Conservation (phyloP, 2,888 invertebrate species). For the Eretmocerus hayati region DNA sequence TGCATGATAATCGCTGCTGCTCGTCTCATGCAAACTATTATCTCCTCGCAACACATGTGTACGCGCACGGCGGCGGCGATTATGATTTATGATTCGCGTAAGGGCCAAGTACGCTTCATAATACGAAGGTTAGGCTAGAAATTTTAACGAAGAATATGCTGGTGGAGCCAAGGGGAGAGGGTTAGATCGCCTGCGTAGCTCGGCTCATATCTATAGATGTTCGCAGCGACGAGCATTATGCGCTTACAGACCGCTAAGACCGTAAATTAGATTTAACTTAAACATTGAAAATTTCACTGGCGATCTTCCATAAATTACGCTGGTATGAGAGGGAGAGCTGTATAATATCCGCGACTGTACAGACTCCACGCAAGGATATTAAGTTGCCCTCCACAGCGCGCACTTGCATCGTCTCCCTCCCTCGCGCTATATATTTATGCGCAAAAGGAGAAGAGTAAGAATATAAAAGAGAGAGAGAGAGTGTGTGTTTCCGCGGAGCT, state of each 20-base stretch:
- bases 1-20: too few species aligned
- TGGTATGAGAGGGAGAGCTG: conserved; percentile 22
- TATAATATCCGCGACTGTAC: conserved; percentile 25
- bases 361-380: conserved; percentile 1
- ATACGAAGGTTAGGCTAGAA: too few species aligned
- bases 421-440: neutral
- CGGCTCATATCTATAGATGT: too few species aligned
- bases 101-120: too few species aligned
- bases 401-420: neutral
- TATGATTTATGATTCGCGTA: conserved; percentile 39
- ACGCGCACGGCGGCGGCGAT: conserved; percentile 32
- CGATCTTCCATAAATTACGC: conserved; percentile 36
- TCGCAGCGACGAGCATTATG: too few species aligned
- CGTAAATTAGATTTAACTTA: conserved; percentile 44
- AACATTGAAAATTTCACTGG: conserved; percentile 42
- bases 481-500: conserved; percentile 9
- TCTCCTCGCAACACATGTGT: conserved; percentile 37
- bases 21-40: too few species aligned
- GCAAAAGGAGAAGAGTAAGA: too few species aligned
- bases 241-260: conserved; percentile 27
- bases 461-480: neutral
- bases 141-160: too few species aligned
- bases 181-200: too few species aligned
- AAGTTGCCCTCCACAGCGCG: conserved; percentile 8
- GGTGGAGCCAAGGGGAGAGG: too few species aligned